These are phyloP conservation scores for Dermolepida albohirtum DNA, from an alignment of 2,888 invertebrate species.

Conservation along the genomic window DNA sequence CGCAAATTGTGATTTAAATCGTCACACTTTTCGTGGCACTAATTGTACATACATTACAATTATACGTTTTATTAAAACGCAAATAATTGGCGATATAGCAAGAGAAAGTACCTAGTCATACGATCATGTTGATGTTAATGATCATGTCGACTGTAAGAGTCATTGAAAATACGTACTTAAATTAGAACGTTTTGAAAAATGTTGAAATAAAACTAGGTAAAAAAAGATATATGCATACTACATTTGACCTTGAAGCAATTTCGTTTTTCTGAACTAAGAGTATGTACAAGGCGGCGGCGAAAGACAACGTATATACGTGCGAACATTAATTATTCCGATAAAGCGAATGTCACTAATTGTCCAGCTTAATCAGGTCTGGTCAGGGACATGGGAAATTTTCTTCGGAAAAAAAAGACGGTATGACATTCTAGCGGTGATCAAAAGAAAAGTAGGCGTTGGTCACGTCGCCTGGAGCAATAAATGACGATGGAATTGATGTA, in stretches of 20 bases:
- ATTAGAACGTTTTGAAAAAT: slow-evolving; percentile 3
- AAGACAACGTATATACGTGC: not conserved
- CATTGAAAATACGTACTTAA: not conserved
- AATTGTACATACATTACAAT: no score
- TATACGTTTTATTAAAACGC: no score
- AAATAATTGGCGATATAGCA: no score
- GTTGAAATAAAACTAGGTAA: not conserved
- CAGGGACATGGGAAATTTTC: slow-evolving; percentile 12
- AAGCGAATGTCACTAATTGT: not conserved
- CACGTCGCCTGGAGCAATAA: not conserved
- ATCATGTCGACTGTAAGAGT: not conserved
- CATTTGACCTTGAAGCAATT: slow-evolving; percentile 7
- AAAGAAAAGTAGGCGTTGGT: slow-evolving; percentile 18
- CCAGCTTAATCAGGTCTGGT: slow-evolving; percentile 9
- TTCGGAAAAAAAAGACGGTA: no score
- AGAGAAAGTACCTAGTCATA: not conserved
- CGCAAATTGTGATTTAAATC: no score
- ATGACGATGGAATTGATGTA: not conserved
- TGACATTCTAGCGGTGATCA: not conserved
- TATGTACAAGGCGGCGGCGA: not conserved
- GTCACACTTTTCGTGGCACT: no score
- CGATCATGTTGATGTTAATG: not conserved
- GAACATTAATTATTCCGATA: not conserved
- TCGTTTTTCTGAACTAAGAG: not conserved
- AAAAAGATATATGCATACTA: no score